A percentile compares a stretch with the other conserved stretches of the same genome.
Evolutionary conservation across 2,113 vertebrate species (phyloP).

Genomic region (Piaya cayana): DNA sequence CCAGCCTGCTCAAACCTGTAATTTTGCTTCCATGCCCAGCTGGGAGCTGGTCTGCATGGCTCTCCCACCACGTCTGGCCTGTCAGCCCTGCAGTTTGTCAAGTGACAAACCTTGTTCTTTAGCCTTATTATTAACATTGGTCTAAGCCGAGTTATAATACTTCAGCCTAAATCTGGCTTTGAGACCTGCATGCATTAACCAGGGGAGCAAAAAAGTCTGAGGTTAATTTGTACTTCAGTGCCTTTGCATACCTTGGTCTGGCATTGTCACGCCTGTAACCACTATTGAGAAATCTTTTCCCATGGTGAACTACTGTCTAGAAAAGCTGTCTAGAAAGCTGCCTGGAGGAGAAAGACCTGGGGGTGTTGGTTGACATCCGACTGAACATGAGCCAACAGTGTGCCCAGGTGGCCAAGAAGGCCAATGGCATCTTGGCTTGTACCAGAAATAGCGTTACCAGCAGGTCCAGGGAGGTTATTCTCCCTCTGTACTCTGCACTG

Average conservation of each 20-base stretch:
- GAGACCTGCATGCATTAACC: background rate
- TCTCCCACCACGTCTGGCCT: background rate
- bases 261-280: background rate
- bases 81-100: background rate
- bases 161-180: background rate
- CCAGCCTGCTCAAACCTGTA: background rate
- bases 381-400: too few species aligned
- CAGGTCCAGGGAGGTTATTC: too few species aligned
- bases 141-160: background rate
- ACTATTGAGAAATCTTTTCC: background rate
- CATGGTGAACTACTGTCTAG: background rate
- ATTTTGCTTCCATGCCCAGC: background rate
- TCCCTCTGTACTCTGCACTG: too few species aligned
- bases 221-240: background rate
- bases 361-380: too few species aligned
- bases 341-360: too few species aligned
- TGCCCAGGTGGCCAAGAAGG: too few species aligned
- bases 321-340: too few species aligned
- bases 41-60: background rate
- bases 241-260: background rate
- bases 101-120: background rate
- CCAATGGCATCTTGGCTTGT: too few species aligned
- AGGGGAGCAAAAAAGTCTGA: background rate
- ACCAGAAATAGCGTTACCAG: too few species aligned
- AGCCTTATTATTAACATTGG: background rate